A percentile compares a stretch with the other conserved stretches of the same genome.
These are phyloP conservation scores for Capromys pilorides DNA, from an alignment of 2,797 vertebrate species.

Conservation along the genomic window DNA sequence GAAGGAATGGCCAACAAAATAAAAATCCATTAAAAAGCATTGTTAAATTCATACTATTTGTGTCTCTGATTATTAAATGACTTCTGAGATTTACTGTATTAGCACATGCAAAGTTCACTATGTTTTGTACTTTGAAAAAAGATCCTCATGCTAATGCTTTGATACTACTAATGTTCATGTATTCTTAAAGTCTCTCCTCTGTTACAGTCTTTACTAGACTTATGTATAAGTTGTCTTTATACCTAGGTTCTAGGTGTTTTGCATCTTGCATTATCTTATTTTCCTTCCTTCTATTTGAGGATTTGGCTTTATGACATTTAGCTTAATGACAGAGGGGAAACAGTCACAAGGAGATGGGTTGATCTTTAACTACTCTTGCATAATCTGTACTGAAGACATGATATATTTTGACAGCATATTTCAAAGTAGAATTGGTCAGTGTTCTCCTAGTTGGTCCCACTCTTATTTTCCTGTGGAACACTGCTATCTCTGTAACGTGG, in stretches of 20 bases:
- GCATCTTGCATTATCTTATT: neutral
- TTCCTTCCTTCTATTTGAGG: neutral
- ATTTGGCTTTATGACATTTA: neutral
- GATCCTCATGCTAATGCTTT: neutral
- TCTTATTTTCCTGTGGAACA: neutral
- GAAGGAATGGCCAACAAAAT: conserved; percentile 27
- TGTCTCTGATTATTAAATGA: neutral
- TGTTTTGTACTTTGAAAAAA: neutral
- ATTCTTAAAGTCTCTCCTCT: neutral
- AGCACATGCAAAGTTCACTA: neutral
- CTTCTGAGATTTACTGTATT: neutral
- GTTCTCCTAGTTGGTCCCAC: neutral
- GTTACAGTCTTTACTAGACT: neutral
- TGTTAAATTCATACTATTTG: conserved; percentile 46
- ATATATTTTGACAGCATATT: neutral
- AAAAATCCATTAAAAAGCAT: conserved; percentile 27
- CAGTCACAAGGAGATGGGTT: neutral
- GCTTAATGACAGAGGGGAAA: neutral
- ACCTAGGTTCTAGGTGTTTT: neutral
- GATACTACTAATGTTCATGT: neutral
- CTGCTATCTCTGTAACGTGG: neutral
- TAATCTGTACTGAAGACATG: neutral
- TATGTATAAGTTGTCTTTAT: neutral
- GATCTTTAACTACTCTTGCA: neutral
- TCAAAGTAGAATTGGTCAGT: neutral